phyloP scores from a whole-genome alignment of 1,140 invertebrate species.

The Dryas iulia region DNA sequence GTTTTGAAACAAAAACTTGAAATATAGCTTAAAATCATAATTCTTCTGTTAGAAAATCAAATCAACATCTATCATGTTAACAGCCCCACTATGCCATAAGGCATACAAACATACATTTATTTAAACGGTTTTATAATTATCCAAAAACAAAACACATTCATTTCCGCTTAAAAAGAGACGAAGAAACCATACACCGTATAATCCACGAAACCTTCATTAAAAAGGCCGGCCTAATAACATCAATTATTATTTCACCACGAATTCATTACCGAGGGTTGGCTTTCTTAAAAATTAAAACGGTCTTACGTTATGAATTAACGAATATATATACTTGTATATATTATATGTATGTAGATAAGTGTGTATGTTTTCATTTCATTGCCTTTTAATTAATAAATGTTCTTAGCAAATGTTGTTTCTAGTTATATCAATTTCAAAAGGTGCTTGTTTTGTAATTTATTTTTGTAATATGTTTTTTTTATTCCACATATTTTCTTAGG shows the following conservation, averaged over 20 bases:
- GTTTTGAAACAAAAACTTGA: too few species aligned
- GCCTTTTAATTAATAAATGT: background rate
- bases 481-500: too few species aligned
- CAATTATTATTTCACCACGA: constrained; percentile 15
- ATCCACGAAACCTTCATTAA: constrained; percentile 10
- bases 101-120: too few species aligned
- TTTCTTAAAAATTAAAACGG: constrained; percentile 9
- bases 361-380: background rate
- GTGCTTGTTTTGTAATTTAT: background rate
- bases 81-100: too few species aligned
- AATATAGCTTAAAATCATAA: too few species aligned
- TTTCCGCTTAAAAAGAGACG: background rate
- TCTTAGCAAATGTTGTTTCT: background rate
- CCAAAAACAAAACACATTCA: too few species aligned
- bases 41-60: too few species aligned
- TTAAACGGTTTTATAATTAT: background rate
- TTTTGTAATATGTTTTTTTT: too few species aligned
- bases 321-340: background rate
- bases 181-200: background rate
- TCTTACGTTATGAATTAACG: background rate
- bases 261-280: constrained; percentile 10
- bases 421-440: background rate
- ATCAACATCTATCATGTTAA: too few species aligned
- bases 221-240: constrained; percentile 7
- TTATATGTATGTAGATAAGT: background rate